Evolutionary conservation across 2,113 vertebrate genomes (phyloP).

Genomic region (Holacanthus passer): DNA sequence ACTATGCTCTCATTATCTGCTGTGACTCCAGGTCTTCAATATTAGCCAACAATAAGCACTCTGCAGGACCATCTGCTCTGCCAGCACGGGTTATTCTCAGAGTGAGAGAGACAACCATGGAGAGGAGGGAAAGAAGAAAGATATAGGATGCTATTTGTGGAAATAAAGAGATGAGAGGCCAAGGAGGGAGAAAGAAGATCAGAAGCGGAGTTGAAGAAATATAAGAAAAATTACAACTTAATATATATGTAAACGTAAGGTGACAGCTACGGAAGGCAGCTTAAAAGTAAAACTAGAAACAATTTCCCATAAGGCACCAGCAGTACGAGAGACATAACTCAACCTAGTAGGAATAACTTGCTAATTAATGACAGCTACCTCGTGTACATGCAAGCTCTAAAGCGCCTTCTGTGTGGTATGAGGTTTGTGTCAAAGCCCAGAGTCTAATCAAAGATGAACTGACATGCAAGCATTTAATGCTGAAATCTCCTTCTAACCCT

Average conservation of each 20-base stretch:
- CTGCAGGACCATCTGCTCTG: conserved; percentile 71
- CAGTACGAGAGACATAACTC: conserved; percentile 1
- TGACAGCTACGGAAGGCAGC: conserved; percentile 1
- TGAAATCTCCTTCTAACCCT: background rate
- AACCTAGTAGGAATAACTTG: conserved; percentile 9
- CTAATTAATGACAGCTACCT: conserved; percentile 24
- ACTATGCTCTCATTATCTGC: conserved; percentile 75
- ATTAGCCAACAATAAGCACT: conserved; percentile 77
- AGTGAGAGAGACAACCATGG: conserved; percentile 43
- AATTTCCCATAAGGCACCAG: background rate
- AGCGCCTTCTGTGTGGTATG: background rate
- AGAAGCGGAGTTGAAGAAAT: conserved; percentile 12
- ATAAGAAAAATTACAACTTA: background rate
- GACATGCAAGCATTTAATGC: conserved; percentile 3
- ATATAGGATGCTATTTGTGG: conserved; percentile 51
- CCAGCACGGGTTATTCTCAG: conserved; percentile 66
- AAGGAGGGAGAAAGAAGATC: conserved; percentile 20
- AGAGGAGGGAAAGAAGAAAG: conserved; percentile 36
- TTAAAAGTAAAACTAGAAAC: conserved; percentile 8
- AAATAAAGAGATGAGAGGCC: conserved; percentile 27
- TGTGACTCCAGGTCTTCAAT: conserved; percentile 71
- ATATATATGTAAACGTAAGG: conserved; percentile 15
- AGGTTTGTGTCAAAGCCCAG: background rate
- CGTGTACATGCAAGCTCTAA: background rate
- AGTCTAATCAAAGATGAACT: conserved; percentile 29